These are phyloP conservation scores for Thymelicus sylvestris DNA, from an alignment of 2,888 invertebrate species.

Conservation along the genomic window DNA sequence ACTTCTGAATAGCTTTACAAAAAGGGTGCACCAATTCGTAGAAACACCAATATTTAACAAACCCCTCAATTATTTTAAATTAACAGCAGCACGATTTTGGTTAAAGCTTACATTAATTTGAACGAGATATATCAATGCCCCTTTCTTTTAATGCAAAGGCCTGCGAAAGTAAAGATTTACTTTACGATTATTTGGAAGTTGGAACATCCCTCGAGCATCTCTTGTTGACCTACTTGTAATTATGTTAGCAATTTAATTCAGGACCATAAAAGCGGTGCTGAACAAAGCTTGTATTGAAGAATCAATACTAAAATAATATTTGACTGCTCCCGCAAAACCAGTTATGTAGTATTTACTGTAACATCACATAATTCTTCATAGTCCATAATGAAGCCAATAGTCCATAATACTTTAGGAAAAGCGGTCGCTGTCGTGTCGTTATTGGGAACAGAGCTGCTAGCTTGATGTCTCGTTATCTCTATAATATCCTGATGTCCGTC, in stretches of 20 bases:
- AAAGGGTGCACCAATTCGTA: too few species aligned
- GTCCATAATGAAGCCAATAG: too few species aligned
- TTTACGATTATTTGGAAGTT: background rate
- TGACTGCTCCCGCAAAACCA: background rate
- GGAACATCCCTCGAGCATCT: background rate
- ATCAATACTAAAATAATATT: slow-evolving; percentile 5
- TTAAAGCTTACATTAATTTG: background rate
- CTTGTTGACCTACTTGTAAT: slow-evolving; percentile 8
- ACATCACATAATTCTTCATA: background rate
- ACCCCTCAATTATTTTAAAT: too few species aligned
- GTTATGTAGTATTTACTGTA: background rate
- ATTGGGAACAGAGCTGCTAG: too few species aligned
- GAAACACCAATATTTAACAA: too few species aligned
- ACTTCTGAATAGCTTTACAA: too few species aligned
- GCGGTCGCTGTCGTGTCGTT: background rate
- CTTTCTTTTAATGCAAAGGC: background rate
- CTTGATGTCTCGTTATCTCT: too few species aligned
- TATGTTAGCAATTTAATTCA: slow-evolving; percentile 12
- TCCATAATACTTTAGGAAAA: background rate
- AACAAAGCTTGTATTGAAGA: slow-evolving; percentile 8
- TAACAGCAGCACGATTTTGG: too few species aligned
- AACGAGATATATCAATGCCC: background rate
- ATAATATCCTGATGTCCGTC: too few species aligned
- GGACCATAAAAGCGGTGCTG: slow-evolving; percentile 7
- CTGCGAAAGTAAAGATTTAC: background rate